A percentile compares a stretch with the other conserved stretches of the same genome.
Evolutionary conservation across 2,113 vertebrate species (phyloP).

Genomic region (Tragelaphus strepsiceros): DNA sequence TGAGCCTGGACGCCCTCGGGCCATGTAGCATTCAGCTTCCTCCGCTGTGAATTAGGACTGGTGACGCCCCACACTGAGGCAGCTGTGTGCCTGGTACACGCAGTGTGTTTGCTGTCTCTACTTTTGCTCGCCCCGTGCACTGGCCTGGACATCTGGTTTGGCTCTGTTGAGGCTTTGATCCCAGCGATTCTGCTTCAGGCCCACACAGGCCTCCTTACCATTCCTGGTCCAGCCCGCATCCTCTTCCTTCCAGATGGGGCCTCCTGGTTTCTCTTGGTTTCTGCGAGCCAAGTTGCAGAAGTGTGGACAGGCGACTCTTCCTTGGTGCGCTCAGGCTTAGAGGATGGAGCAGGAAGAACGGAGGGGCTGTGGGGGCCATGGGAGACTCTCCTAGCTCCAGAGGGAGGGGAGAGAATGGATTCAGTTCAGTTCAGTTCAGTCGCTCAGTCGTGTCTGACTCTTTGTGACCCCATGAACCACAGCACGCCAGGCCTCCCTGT

Average conservation of each 20-base stretch:
- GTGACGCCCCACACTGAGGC: rapidly evolving
- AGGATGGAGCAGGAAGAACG: not conserved
- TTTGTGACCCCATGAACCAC: no score
- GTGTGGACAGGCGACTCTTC: not conserved
- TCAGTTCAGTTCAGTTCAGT: no score
- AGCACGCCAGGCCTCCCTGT: no score
- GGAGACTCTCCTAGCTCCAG: not conserved
- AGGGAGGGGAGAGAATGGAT: not conserved
- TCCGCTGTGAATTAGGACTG: not conserved
- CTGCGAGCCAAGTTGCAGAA: not conserved
- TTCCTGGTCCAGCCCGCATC: rapidly evolving
- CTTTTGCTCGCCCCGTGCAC: not conserved
- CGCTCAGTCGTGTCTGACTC: no score
- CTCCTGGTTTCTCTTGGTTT: not conserved
- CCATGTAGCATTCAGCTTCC: rapidly evolving
- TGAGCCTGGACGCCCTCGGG: not conserved
- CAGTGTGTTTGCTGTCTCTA: not conserved
- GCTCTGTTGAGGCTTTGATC: no score
- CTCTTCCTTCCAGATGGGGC: not conserved
- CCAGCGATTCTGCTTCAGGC: not conserved
- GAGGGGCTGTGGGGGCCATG: not conserved
- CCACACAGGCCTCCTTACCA: not conserved
- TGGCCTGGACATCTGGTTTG: no score
- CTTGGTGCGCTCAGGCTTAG: not conserved
- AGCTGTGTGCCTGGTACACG: not conserved